phyloP scores from a whole-genome alignment of 2,113 vertebrate species.

The Hemiscyllium ocellatum region DNA sequence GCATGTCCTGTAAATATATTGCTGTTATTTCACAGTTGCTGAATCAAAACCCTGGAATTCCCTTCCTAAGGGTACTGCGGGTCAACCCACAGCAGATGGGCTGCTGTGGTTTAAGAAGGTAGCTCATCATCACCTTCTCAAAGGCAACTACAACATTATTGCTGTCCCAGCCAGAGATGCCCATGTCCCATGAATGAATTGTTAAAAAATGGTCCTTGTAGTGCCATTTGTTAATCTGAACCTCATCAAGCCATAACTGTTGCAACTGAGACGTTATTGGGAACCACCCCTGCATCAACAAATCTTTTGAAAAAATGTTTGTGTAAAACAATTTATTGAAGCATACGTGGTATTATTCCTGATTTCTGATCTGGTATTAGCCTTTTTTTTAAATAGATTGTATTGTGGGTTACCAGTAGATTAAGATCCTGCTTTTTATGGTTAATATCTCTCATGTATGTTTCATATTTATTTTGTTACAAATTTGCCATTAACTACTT shows the following conservation, averaged over 20 bases:
- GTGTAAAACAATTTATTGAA: not conserved
- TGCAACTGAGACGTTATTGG: not conserved
- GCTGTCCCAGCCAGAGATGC: too few relatives aligned
- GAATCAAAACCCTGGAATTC: too few relatives aligned
- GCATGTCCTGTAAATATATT: too few relatives aligned
- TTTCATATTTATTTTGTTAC: not conserved
- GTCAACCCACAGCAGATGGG: too few relatives aligned
- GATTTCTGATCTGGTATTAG: not conserved
- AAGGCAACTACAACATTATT: too few relatives aligned
- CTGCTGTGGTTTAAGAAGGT: too few relatives aligned
- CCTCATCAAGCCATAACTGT: not conserved
- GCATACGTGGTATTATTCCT: not conserved
- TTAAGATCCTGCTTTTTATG: not conserved
- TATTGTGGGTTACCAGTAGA: not conserved
- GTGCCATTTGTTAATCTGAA: not conserved
- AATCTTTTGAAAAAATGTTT: not conserved
- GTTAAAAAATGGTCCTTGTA: not conserved
- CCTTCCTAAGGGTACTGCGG: too few relatives aligned
- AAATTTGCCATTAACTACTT: not conserved
- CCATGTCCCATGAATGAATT: too few relatives aligned
- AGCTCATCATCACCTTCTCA: too few relatives aligned
- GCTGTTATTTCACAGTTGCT: too few relatives aligned
- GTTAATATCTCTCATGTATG: not conserved
- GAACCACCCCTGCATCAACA: not conserved
- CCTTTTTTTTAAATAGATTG: not conserved